Base-by-base conservation (phyloP, 2,113 vertebrate species). In the Lepus europaeus region DNA sequence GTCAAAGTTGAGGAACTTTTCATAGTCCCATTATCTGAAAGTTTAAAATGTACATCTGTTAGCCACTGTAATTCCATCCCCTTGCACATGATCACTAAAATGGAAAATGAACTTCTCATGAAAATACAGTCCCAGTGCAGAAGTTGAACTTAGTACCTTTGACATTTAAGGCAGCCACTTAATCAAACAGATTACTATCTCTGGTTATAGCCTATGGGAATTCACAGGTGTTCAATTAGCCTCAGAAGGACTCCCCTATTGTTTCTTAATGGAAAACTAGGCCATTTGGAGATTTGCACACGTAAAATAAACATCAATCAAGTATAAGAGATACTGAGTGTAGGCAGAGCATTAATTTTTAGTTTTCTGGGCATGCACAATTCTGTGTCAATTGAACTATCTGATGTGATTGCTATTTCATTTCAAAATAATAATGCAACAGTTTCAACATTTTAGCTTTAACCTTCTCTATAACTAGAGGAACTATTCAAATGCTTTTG, bases 401-500 rank as follows among this genome's bases (percentile, higher is more conserved):
- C 77, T 39, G 92, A 72, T 31, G 56, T n/a, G 59, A 77, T 49
- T 89, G 94, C 89, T 91, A 53, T 97, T 89, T 95, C 90, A 69
- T 96, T 96, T 95, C 82, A 76, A 95, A 96, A 96, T 96, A 94
- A 94, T 96, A 93, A 96, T 90, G 88, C 85, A 72, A 39, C 29
- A 31, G 64, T 89, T 96, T 95, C 83, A 95, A 93, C 94, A 91
- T 91, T 96, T 96, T 89, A 86, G 73, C 90, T 96, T 93, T 96
- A 74, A 93, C 93, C 92, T 90, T 96, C 77, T 80, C 49, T 0
- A 5, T 89, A 95, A 95, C 79, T 83, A 94, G 79, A 83, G 72
- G 89, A 78, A 76, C 86, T 89, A 87, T 97, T 96, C 81, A 87
- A 85, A 97, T 97, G 74, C 92, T 92, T 97, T 95, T 97, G 95